Evolutionary conservation across 2,888 invertebrate genomes (phyloP).

Genomic region (Polymixis lichenea): DNA sequence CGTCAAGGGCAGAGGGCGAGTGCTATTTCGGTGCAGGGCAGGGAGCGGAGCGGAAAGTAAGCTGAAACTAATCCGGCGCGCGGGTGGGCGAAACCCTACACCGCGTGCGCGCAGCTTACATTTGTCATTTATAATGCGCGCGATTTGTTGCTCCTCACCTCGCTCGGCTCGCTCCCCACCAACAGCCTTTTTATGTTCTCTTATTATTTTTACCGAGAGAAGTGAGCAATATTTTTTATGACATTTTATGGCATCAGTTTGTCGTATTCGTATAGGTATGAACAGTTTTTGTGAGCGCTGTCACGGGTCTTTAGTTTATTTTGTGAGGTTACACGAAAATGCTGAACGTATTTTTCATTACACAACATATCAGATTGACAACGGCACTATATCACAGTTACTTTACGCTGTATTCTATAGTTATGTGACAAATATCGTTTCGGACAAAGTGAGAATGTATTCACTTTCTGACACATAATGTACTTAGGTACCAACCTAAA

Average conservation of each 20-base stretch:
- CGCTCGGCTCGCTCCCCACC: slow-evolving; percentile 65
- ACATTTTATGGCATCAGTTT: slow-evolving; percentile 82
- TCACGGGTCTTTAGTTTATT: slow-evolving; percentile 57
- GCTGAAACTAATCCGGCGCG: slow-evolving; percentile 88
- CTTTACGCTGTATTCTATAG: slow-evolving; percentile 4
- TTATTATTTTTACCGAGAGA: slow-evolving; percentile 85
- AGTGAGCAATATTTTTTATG: slow-evolving; percentile 85
- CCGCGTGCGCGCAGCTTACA: slow-evolving; percentile 87
- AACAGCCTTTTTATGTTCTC: slow-evolving; percentile 85
- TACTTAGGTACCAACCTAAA: not conserved
- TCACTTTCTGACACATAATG: not conserved
- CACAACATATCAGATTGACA: slow-evolving; percentile 53
- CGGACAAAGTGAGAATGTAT: no score
- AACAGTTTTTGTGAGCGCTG: slow-evolving; percentile 65
- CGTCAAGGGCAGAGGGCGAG: slow-evolving; percentile 86
- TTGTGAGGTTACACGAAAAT: slow-evolving; percentile 52
- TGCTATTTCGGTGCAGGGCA: slow-evolving; percentile 73
- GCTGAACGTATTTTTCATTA: slow-evolving; percentile 58
- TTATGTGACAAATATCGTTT: not conserved
- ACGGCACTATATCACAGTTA: slow-evolving; percentile 50
- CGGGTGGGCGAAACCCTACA: slow-evolving; percentile 89
- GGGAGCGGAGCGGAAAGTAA: slow-evolving; percentile 85
- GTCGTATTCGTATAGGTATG: slow-evolving; percentile 68
- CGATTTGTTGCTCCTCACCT: slow-evolving; percentile 89
- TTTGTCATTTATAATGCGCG: slow-evolving; percentile 91